A percentile compares a stretch with the other conserved stretches of the same genome.
These are phyloP conservation scores for Oenanthe oenanthe DNA, from an alignment of 2,113 vertebrate species.

Conservation along the genomic window DNA sequence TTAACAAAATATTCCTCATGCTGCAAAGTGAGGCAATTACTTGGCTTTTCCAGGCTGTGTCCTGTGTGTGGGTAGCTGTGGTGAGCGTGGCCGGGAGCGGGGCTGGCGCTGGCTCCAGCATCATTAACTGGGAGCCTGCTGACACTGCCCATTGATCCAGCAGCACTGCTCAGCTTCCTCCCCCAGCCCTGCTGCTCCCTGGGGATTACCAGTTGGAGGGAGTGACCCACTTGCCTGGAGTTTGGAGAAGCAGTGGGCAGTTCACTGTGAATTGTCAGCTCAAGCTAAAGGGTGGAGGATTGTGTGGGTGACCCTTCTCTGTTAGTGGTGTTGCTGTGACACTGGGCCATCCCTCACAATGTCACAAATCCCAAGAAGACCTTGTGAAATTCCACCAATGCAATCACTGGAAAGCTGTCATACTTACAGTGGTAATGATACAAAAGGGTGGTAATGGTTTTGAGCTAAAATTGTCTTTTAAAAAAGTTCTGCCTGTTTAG, in stretches of 20 bases:
- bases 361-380: constrained; percentile 9
- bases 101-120: constrained; percentile 59
- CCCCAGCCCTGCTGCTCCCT: constrained; percentile 56
- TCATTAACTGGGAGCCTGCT: constrained; percentile 81
- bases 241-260: constrained; percentile 54
- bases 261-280: constrained; percentile 61
- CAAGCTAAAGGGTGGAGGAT: constrained; percentile 40
- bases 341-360: neutral
- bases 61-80: constrained; percentile 34
- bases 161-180: constrained; percentile 33
- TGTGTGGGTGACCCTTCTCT: neutral
- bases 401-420: neutral
- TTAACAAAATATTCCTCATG: neutral
- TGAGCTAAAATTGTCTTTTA: neutral
- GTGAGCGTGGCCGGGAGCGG: constrained; percentile 67
- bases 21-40: constrained; percentile 74
- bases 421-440: neutral
- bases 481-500: neutral
- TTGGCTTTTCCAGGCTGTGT: constrained; percentile 50
- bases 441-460: neutral
- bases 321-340: neutral
- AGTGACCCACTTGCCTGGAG: constrained; percentile 41
- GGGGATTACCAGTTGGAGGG: constrained; percentile 64
- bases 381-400: neutral
- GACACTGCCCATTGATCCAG: constrained; percentile 77